phyloP scores from a whole-genome alignment of 2,113 vertebrate species.

The Mobula birostris region DNA sequence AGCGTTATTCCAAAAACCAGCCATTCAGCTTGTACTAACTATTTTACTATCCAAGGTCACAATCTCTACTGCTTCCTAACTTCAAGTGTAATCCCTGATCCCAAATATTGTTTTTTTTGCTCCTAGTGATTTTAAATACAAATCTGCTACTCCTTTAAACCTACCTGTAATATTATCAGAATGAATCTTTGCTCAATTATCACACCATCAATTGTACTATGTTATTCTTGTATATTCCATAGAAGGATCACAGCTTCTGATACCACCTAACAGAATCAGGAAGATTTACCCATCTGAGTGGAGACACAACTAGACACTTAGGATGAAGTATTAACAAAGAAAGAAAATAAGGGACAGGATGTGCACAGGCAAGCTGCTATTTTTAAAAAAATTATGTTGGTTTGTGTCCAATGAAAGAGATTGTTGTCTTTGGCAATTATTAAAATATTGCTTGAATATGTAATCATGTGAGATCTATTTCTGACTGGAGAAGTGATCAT shows the following conservation, averaged over 20 bases:
- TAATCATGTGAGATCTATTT: background rate
- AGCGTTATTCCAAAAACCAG: background rate
- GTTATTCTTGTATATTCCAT: background rate
- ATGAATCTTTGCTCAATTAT: too few relatives aligned
- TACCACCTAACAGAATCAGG: background rate
- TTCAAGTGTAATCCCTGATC: background rate
- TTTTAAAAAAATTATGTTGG: background rate
- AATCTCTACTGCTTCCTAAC: background rate
- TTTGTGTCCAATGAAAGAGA: background rate
- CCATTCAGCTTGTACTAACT: background rate
- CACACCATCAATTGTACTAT: too few relatives aligned
- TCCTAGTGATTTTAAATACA: background rate
- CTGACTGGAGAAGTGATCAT: background rate
- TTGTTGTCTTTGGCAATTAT: background rate
- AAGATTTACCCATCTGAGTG: background rate
- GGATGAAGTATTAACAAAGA: background rate
- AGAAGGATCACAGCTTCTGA: background rate
- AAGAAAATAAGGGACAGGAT: background rate
- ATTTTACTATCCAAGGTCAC: background rate
- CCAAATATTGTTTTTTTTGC: background rate
- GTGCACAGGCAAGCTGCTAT: background rate
- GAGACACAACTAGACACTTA: background rate
- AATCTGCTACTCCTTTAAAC: background rate
- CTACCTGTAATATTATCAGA: too few relatives aligned
- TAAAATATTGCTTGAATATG: background rate